Base-by-base conservation (phyloP, 2,888 invertebrate genomes). In the Epinotia bilunana region DNA sequence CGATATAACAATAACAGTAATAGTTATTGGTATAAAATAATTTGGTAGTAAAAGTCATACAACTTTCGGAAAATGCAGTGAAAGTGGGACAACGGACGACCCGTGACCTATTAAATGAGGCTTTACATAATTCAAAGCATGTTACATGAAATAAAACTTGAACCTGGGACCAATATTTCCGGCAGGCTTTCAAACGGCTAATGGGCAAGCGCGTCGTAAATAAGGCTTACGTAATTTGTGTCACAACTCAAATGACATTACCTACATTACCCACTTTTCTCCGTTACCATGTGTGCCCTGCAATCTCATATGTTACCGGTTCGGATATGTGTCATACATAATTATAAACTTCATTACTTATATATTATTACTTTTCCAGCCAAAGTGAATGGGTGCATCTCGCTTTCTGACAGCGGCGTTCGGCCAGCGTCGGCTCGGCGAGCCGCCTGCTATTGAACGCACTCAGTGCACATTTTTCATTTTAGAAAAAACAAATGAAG, bases 11-110 rank as follows among this genome's bases (percentile, higher is more conserved):
- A 20, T 53, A 53, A 53, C 16, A 75, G 43, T 65, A 70, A 73
- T 72, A 65, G 55, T 62, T 63, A 58, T 62, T 71, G 69, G 23
- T 74, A 71, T 71, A 55, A 65, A 72, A 71, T 80, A 79, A 79
- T 80, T 78, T 78, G 77, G 77, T 79, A 77, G 78, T 81, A 80
- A 83, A 80, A 78, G 75, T 79, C 77, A 80, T 85, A 82, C 82
- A 82, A 81, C 77, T 79, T 79, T 72, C 78, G 77, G 77, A 83
- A 83, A 80, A 82, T 78, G 79, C 78, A 85, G 88, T 83, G 88
- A 90, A 90, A 90, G 90, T 88, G 84, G 88, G 89, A 84, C 85
- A 86, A 75, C 79, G 79, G 79, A 84, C 80, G 80, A 83, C 82
- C 67, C 74, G 64, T 73, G 76, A 73, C 77, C 75, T 75, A 77